Evolutionary conservation across 2,113 vertebrate species (phyloP), one percentile per base, ranked within the genome.

Genomic region (Dunckerocampus dactyliophorus): DNA sequence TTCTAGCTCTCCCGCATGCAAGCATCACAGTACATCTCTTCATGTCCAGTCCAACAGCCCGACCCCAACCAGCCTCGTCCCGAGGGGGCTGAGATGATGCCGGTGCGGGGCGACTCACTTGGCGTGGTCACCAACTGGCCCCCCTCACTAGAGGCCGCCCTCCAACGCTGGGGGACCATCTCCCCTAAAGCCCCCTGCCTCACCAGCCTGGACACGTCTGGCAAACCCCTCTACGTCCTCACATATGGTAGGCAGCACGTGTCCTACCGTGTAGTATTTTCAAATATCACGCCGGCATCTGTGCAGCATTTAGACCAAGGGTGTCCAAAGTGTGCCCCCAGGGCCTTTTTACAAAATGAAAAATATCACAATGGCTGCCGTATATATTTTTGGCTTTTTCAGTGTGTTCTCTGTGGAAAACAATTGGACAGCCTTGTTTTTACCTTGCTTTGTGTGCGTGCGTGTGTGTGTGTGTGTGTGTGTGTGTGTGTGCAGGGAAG

Each of bases 61-160:
- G 97, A 99, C 81, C 96, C 97, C 16, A 99, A 98, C 73, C 95
- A 96, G 88, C 95, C 97, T 6, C 95, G 95, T 72, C 93, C 97
- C 0, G 97, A 99, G 74, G 97, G 97, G 74, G 94, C 97, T 0
- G 95, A 96, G 91, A 99, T 98, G 96, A 81, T 97, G 89, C 91
- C 93, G 0, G 94, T 96, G 86, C 90, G 95, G 12, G 97, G 97
- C 24, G 97, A 99, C 24, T 93, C 94, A 4, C 85, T 99, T 46
- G 96, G 96, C 1, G 96, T 98, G 65, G 97, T 99, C 71, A 98
- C 96, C 4, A 98, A 98, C 65, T 99, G 97, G 97, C 97, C 97
- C 0, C 96, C 95, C 0, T 98, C 96, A 21, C 87, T 99, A 75
- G 97, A 99, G 87, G 97, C 97, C 0, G 96, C 97, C 0, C 81